A percentile compares a stretch with the other conserved stretches of the same genome.
Conservation (phyloP, 2,113 vertebrate genomes). For the Coracopsis vasa region DNA sequence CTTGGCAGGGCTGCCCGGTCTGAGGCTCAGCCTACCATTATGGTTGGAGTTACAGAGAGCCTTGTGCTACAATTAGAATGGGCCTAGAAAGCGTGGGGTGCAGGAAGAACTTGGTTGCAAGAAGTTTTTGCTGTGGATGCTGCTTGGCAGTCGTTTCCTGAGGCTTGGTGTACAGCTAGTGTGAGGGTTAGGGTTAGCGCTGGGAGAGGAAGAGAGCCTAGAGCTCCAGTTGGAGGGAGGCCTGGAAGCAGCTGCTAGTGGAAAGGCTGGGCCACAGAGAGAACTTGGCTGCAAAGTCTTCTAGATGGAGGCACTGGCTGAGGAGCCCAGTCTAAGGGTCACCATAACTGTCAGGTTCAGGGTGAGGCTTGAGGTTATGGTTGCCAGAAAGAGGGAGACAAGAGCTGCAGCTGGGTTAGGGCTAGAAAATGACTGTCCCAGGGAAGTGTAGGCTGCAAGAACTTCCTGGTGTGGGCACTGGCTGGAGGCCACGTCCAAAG, state of each 20-base stretch:
- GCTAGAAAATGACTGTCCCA: background rate
- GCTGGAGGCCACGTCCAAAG: background rate
- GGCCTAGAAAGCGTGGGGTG: background rate
- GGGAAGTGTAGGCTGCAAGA: background rate
- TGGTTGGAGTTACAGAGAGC: background rate
- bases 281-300: background rate
- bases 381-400: background rate
- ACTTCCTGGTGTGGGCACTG: background rate
- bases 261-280: background rate
- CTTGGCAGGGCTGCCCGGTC: background rate
- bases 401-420: background rate
- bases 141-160: background rate
- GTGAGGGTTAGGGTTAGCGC: background rate
- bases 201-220: background rate
- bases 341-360: background rate
- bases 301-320: background rate
- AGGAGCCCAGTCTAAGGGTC: background rate
- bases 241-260: background rate
- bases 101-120: background rate
- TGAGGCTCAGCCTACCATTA: background rate
- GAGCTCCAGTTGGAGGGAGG: background rate
- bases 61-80: background rate
- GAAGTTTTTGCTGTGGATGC: background rate
- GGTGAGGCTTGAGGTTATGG: background rate
- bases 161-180: background rate